A percentile compares a stretch with the other conserved stretches of the same genome.
Conservation (phyloP, 2,888 invertebrate genomes). For the Ichneumoninae sp. region DNA sequence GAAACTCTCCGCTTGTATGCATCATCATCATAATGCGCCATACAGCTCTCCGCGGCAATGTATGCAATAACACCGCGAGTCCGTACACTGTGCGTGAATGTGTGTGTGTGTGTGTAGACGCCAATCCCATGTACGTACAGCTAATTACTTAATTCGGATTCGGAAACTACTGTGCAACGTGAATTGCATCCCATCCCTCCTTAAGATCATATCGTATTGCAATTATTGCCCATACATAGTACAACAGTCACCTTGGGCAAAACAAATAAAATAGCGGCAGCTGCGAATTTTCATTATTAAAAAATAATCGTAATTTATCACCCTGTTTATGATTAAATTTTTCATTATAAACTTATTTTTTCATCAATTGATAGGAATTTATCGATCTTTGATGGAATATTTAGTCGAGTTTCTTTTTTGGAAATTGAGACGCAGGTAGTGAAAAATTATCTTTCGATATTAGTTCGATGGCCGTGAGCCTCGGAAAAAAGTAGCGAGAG, state of each 20-base stretch:
- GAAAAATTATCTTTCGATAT: no score
- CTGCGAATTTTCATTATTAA: conserved; percentile 26
- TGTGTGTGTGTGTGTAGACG: conserved; percentile 9
- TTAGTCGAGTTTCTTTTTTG: no score
- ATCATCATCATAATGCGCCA: conserved; percentile 26
- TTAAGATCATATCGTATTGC: conserved; percentile 52
- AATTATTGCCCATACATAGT: conserved; percentile 50
- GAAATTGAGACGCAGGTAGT: no score
- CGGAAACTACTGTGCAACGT: conserved; percentile 57
- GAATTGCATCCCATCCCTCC: conserved; percentile 55
- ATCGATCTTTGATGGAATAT: no score
- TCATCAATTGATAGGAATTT: neutral
- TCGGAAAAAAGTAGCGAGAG: neutral
- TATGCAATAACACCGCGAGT: conserved; percentile 3
- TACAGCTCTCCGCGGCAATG: neutral
- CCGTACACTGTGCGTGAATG: neutral
- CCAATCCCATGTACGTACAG: conserved; percentile 26
- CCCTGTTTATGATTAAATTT: neutral
- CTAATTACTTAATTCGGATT: conserved; percentile 65
- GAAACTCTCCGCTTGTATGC: conserved; percentile 53
- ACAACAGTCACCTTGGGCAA: conserved; percentile 40
- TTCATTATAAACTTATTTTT: neutral
- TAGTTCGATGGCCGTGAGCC: no score
- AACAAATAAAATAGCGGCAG: conserved; percentile 13
- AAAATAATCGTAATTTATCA: neutral